Conservation (phyloP, 2,113 vertebrate genomes). For the Aptenodytes patagonicus region DNA sequence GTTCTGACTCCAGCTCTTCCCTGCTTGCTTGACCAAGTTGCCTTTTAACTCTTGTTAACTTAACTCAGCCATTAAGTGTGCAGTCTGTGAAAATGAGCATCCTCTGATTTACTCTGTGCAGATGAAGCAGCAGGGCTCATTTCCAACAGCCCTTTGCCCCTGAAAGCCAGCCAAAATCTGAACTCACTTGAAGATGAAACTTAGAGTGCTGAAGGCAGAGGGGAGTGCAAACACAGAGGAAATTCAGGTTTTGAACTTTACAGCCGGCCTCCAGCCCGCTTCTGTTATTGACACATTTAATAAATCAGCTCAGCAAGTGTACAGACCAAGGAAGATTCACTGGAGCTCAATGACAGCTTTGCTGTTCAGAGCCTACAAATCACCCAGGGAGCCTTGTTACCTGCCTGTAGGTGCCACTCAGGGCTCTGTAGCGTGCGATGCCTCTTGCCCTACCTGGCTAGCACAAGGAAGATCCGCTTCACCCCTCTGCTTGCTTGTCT, state of each 20-base stretch:
- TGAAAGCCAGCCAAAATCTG: neutral
- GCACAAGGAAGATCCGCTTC: neutral
- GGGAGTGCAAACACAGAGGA: neutral
- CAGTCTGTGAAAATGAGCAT: neutral
- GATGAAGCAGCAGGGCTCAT: neutral
- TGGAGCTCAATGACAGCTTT: neutral
- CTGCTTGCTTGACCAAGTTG: neutral
- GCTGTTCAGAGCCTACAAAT: neutral
- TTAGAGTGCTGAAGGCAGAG: neutral
- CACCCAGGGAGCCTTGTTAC: neutral
- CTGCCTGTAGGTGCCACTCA: neutral
- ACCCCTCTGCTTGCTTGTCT: neutral
- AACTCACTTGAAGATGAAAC: neutral
- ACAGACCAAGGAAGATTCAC: neutral
- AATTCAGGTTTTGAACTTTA: neutral
- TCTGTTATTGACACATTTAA: neutral
- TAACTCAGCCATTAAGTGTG: neutral
- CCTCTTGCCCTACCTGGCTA: neutral
- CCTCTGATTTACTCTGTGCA: neutral
- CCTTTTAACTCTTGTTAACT: neutral
- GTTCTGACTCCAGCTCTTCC: neutral
- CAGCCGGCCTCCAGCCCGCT: neutral
- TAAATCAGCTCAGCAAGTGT: neutral
- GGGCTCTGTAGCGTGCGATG: fast-evolving
- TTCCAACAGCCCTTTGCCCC: neutral